Evolutionary conservation across 2,888 invertebrate species (phyloP).

Genomic region (Mesopsocus fuscifrons): DNA sequence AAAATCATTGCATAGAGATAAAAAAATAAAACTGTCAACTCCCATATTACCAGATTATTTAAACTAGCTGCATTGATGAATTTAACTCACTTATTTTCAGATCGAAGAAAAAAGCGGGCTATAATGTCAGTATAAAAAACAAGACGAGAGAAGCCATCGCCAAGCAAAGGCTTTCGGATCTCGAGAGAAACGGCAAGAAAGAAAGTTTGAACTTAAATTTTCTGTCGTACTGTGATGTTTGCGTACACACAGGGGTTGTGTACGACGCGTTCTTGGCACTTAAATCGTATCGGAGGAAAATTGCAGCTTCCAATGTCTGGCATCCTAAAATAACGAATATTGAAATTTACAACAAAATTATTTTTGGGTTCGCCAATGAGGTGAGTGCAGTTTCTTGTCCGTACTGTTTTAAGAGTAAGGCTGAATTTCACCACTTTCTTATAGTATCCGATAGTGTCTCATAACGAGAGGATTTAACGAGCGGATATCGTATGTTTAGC

Average conservation of each 20-base stretch:
- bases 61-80: too few species aligned
- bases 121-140: constrained; percentile 2
- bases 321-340: constrained; percentile 24
- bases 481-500: too few species aligned
- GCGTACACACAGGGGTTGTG: constrained; percentile 22
- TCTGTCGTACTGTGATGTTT: constrained; percentile 45
- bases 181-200: constrained; percentile 30
- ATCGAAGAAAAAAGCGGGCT: background rate
- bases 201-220: constrained; percentile 37
- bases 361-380: constrained; percentile 47
- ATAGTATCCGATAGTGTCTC: too few species aligned
- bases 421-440: too few species aligned
- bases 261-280: constrained; percentile 3
- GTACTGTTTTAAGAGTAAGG: too few species aligned
- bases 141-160: constrained; percentile 17
- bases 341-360: constrained; percentile 43
- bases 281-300: constrained; percentile 2
- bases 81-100: background rate
- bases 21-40: background rate
- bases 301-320: background rate
- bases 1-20: too few species aligned
- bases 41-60: background rate
- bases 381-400: constrained; percentile 24
- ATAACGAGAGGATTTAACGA: too few species aligned
- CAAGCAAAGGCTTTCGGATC: constrained; percentile 23